Evolutionary conservation across 2,888 invertebrate genomes (phyloP).

Genomic region (Actias luna): DNA sequence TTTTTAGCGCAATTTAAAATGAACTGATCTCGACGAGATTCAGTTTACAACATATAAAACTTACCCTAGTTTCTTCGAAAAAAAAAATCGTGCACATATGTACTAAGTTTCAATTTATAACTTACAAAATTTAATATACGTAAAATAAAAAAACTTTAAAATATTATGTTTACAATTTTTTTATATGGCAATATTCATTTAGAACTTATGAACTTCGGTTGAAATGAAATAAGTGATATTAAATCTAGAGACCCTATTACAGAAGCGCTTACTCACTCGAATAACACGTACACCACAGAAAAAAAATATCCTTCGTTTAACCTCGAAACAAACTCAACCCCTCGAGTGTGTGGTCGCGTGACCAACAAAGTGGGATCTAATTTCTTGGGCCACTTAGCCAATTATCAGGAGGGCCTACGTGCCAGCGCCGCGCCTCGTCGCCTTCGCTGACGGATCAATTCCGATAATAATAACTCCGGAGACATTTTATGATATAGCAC

Average conservation of each 20-base stretch:
- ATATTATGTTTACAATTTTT: too few relatives aligned
- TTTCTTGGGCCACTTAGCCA: conserved; percentile 64
- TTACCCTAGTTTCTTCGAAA: too few relatives aligned
- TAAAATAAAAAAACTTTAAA: too few relatives aligned
- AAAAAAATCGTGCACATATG: too few relatives aligned
- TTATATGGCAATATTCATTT: too few relatives aligned
- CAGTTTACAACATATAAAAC: too few relatives aligned
- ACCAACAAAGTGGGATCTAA: conserved; percentile 55
- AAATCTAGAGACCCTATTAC: neutral
- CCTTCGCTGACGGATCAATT: conserved; percentile 64
- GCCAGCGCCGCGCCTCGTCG: conserved; percentile 34
- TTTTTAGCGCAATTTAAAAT: too few relatives aligned
- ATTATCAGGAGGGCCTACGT: conserved; percentile 60
- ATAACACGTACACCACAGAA: conserved; percentile 17
- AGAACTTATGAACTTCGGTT: too few relatives aligned
- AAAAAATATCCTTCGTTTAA: conserved; percentile 16
- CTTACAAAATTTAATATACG: too few relatives aligned
- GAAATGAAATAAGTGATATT: neutral
- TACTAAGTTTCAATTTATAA: too few relatives aligned
- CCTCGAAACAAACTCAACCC: conserved; percentile 20
- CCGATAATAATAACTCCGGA: conserved; percentile 46
- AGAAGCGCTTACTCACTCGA: conserved; percentile 3
- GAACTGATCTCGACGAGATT: too few relatives aligned
- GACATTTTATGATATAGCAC: conserved; percentile 29
- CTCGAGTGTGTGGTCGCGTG: conserved; percentile 54